Conservation (phyloP, 2,113 vertebrate species). For the Erinaceus europaeus region DNA sequence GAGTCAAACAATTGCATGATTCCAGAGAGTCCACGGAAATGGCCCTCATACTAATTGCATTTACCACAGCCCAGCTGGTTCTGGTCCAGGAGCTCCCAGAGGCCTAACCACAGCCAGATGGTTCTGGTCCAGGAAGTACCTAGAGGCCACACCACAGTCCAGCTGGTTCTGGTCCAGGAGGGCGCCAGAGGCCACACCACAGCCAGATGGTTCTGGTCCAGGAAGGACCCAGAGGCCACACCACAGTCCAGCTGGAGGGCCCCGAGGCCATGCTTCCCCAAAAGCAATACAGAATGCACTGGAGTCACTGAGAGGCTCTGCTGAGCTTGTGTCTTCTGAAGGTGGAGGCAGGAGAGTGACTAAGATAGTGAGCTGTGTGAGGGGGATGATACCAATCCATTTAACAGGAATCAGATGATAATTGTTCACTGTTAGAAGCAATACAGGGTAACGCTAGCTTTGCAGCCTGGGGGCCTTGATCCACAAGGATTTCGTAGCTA, state of each 20-base stretch:
- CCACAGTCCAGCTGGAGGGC: no score
- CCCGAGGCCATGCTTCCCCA: no score
- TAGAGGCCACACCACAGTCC: no score
- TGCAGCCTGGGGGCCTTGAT: not conserved
- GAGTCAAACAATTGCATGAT: not conserved
- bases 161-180: no score
- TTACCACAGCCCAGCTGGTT: not conserved
- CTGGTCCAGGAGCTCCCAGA: not conserved
- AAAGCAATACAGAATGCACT: not conserved
- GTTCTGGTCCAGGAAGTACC: no score
- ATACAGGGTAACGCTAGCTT: not conserved
- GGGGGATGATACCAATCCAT: not conserved
- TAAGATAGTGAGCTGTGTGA: not conserved
- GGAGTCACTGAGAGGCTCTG: not conserved
- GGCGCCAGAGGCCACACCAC: no score
- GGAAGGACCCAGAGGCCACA: no score
- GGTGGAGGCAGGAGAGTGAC: not conserved
- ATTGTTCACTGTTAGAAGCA: not conserved
- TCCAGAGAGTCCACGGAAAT: not conserved
- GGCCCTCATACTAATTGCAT: not conserved
- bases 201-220: no score
- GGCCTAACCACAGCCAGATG: no score
- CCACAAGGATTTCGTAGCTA: not conserved
- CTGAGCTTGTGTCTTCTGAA: not conserved
- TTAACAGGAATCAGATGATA: not conserved